Evolutionary conservation across 2,888 invertebrate species (phyloP), one percentile per base, ranked within the genome.

Genomic region (Dryocosmus kuriphilus): DNA sequence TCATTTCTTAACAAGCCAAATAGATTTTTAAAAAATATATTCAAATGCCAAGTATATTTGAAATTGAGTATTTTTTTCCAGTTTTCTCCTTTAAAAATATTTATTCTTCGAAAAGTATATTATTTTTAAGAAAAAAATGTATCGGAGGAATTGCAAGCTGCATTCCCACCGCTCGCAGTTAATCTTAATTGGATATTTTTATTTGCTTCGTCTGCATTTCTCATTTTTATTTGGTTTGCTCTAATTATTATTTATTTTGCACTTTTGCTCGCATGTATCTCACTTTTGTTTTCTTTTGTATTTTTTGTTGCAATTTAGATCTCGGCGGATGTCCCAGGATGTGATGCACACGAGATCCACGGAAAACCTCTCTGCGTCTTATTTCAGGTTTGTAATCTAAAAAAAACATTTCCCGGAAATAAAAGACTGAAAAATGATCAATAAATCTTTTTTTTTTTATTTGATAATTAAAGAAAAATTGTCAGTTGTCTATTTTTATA

Each of bases 321-420:
- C 96, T 93, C 95, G 97, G 92, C 95, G 97, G 92, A 95, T 96
- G 91, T 97, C 97, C 88, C 96, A 96, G 93, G 97, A 97, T 92
- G 94, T 94, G 85, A 87, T 89, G 62, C 89, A 88, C 78, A 87
- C 90, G 80, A 89, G 90, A 86, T 91, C 91, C 35, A 90, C 90
- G 67, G 91, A 91, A 81, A 91, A 90, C 81, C 88, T 91, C 65
- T 81, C 88, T 57, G 81, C 86, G 27, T 83, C 88, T 41, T 90
- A 89, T 78, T 89, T 89, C 88, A 91, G 91, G 92, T 92, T 88
- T 80, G 91, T 89, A 82, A 32, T n/a, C 27, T 6, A 8, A 71
- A 51, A 30, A n/a, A 71, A 19, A 14, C 46, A 65, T 74, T 61
- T 57, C n/a, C 19, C 30, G 24, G 55, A 41, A 65, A 3, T 65